A percentile compares a stretch with the other conserved stretches of the same genome.
Conservation (phyloP, 2,888 invertebrate genomes). For the Drosophila hamatofila region DNA sequence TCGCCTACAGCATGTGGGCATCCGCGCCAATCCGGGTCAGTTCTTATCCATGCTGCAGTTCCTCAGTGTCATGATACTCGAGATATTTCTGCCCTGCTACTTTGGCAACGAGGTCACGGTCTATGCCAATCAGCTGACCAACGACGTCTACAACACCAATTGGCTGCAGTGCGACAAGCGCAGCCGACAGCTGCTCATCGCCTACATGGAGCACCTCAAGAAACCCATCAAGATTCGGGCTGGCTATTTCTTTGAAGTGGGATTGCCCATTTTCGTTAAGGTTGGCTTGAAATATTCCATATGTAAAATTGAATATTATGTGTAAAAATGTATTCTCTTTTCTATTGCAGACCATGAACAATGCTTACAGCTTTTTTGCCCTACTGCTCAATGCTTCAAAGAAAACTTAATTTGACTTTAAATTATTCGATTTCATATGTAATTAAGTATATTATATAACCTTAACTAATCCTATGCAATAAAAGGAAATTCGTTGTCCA, state of each 20-base stretch:
- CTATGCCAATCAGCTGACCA: conserved; percentile 66
- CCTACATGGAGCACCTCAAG: conserved; percentile 80
- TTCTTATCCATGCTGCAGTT: conserved; percentile 71
- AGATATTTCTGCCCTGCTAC: conserved; percentile 82
- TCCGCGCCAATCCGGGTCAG: conserved; percentile 58
- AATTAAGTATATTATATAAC: no score
- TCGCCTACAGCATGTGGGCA: conserved; percentile 62
- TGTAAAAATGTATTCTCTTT: neutral
- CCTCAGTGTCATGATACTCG: conserved; percentile 71
- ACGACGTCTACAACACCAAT: conserved; percentile 73
- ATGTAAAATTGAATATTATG: neutral
- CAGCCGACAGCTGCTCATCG: conserved; percentile 62
- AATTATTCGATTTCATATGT: no score
- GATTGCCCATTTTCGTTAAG: conserved; percentile 79
- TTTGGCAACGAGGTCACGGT: conserved; percentile 79
- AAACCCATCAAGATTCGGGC: conserved; percentile 68
- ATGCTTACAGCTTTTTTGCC: conserved; percentile 80
- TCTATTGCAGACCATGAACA: conserved; percentile 76
- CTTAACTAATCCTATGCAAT: no score
- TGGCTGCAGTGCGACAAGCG: conserved; percentile 65
- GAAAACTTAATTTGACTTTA: no score
- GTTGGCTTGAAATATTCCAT: conserved; percentile 33
- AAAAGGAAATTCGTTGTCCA: no score
- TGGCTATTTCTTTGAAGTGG: conserved; percentile 78
- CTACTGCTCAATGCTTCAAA: conserved; percentile 74